Evolutionary conservation across 2,888 invertebrate genomes (phyloP), one percentile per base, ranked within the genome.

Genomic region (Agapostemon virescens): DNA sequence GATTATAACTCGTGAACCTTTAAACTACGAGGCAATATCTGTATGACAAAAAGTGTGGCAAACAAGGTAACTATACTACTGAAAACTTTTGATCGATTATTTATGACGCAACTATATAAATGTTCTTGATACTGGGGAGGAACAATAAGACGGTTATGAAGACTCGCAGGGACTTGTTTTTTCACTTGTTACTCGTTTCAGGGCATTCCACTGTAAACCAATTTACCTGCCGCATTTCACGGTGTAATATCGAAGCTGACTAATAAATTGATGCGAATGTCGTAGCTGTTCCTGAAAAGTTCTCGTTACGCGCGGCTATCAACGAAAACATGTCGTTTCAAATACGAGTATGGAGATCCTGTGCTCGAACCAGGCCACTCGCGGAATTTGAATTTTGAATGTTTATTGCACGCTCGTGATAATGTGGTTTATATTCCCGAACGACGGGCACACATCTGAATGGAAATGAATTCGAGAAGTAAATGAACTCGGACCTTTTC

Each of bases 221-320:
- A 74, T 49, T 20, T 66, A 74, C 33, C 74, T 72, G 73, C 42
- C 63, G 78, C 72, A 66, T 75, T 85, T 85, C 83, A 78, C 84
- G 70, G 82, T 84, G 33, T 85, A 86, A 85, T 83, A 84, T 71
- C 73, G 71, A 68, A 81, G 74, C 74, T 75, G 69, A 52, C 74
- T 79, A 81, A 85, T 88, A 86, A 89, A 88, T 88, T 89, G 55
- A 71, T 78, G 72, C 71, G 71, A 83, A 84, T 70, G 75, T 67
- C 58, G 68, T 74, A 64, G 70, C 68, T 55, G 73, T 77, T 58
- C 20, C 55, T 40, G 36, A 69, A 81, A 75, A 74, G 70, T 49
- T 58, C 61, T 83, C 70, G 70, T 79, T 61, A 83, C 76, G 63
- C 30, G 20, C n/a, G 61, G 42, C 61, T 9, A 63, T n/a, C 74